These are phyloP conservation scores for Toxotes lorentzi DNA, from an alignment of 2,797 vertebrate species.

Conservation along the genomic window DNA sequence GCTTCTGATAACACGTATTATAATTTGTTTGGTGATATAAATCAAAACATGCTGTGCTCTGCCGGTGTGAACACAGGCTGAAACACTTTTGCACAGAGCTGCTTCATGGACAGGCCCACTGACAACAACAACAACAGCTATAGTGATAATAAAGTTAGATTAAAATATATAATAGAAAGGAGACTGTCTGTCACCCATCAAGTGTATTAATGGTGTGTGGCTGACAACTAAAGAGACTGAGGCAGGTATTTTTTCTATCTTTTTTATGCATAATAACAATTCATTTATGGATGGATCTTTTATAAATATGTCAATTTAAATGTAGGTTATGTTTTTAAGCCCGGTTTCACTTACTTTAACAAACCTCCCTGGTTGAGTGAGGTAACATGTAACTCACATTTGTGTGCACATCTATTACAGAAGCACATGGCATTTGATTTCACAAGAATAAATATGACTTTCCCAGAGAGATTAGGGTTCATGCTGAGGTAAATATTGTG, in stretches of 20 bases:
- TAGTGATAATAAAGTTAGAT: background rate
- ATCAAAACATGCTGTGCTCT: background rate
- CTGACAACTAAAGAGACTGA: background rate
- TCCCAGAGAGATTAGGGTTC: background rate
- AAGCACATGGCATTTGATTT: background rate
- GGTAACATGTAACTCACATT: background rate
- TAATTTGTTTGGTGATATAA: background rate
- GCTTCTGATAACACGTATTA: background rate
- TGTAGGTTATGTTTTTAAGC: background rate
- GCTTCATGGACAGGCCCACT: background rate
- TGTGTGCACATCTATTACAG: background rate
- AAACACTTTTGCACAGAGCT: slow-evolving; percentile 1
- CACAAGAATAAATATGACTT: background rate
- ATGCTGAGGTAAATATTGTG: background rate
- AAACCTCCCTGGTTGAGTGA: background rate
- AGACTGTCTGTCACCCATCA: background rate
- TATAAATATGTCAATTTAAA: background rate
- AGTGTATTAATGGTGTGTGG: background rate
- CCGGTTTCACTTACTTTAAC: background rate
- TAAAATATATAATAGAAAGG: background rate
- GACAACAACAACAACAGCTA: background rate
- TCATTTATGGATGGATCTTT: background rate
- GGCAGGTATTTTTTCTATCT: background rate
- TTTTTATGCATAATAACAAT: background rate
- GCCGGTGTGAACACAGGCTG: slow-evolving; percentile 9